These are phyloP conservation scores for Thera obeliscata DNA, from an alignment of 2,888 invertebrate genomes.

Conservation along the genomic window DNA sequence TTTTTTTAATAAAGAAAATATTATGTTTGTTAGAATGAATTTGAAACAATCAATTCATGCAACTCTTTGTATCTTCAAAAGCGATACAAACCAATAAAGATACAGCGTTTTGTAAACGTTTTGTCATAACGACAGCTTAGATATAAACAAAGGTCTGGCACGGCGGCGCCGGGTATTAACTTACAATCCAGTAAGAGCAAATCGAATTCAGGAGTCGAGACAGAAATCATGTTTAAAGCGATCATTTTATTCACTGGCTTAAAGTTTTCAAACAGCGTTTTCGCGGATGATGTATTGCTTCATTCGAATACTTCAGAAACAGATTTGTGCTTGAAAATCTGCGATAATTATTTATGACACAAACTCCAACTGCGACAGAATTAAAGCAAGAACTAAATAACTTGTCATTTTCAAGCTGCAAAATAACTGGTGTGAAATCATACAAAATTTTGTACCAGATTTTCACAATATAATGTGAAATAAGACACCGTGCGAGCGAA, in stretches of 20 bases:
- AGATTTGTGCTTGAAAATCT: slow-evolving; percentile 29
- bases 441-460: too few species aligned
- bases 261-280: slow-evolving; percentile 65
- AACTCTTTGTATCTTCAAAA: slow-evolving; percentile 7
- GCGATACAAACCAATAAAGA: slow-evolving; percentile 27
- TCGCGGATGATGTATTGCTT: slow-evolving; percentile 65
- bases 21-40: too few species aligned
- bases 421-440: background rate
- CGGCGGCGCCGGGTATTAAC: slow-evolving; percentile 68
- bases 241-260: slow-evolving; percentile 68
- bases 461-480: slow-evolving; percentile 24
- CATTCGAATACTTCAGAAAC: slow-evolving; percentile 47
- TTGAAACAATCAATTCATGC: background rate
- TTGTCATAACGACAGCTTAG: slow-evolving; percentile 65
- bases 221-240: slow-evolving; percentile 60
- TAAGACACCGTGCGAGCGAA: slow-evolving; percentile 42
- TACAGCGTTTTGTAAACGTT: slow-evolving; percentile 57
- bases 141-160: slow-evolving; percentile 64
- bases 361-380: background rate
- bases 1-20: too few species aligned
- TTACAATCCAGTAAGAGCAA: slow-evolving; percentile 66
- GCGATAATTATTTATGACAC: slow-evolving; percentile 6
- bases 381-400: background rate
- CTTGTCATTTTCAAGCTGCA: background rate
- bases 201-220: slow-evolving; percentile 55